Conservation (phyloP, 2,888 invertebrate genomes). For the Pilophorus perplexus region DNA sequence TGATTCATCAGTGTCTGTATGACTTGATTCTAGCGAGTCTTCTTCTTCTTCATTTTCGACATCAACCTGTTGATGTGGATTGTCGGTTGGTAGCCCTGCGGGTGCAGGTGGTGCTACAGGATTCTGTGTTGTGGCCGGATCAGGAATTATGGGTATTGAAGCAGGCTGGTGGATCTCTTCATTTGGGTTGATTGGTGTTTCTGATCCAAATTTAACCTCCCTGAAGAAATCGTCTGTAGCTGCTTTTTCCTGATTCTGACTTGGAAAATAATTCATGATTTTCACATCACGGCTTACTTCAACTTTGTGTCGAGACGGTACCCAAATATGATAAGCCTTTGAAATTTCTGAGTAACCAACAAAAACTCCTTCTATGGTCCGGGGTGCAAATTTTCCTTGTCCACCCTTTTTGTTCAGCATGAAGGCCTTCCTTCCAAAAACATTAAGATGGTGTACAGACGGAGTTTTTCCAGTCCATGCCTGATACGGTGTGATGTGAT, state of each 20-base stretch:
- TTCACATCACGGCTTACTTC: conserved; percentile 24
- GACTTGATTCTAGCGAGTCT: neutral
- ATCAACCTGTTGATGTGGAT: neutral
- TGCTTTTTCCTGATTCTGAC: neutral
- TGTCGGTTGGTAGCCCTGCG: neutral
- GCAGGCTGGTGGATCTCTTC: neutral
- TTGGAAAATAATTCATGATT: conserved; percentile 17
- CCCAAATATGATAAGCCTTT: conserved; percentile 21
- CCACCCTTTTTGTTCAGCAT: conserved; percentile 19
- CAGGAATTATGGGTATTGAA: neutral
- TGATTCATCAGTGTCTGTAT: conserved; percentile 4
- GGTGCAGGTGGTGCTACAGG: conserved; percentile 1
- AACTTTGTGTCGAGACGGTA: conserved; percentile 15
- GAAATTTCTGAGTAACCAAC: conserved; percentile 23
- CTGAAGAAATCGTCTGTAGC: conserved; percentile 6
- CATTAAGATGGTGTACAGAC: conserved; percentile 13
- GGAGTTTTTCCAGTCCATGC: conserved; percentile 16
- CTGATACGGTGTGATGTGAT: conserved; percentile 17
- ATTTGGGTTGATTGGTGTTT: neutral
- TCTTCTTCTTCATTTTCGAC: neutral
- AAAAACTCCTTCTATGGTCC: conserved; percentile 25
- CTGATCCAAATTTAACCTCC: conserved; percentile 3
- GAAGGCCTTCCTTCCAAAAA: conserved; percentile 25
- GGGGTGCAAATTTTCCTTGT: conserved; percentile 23
- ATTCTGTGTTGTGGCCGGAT: neutral